Evolutionary conservation across 2,888 invertebrate genomes (phyloP).

Genomic region (Pomacea canaliculata): DNA sequence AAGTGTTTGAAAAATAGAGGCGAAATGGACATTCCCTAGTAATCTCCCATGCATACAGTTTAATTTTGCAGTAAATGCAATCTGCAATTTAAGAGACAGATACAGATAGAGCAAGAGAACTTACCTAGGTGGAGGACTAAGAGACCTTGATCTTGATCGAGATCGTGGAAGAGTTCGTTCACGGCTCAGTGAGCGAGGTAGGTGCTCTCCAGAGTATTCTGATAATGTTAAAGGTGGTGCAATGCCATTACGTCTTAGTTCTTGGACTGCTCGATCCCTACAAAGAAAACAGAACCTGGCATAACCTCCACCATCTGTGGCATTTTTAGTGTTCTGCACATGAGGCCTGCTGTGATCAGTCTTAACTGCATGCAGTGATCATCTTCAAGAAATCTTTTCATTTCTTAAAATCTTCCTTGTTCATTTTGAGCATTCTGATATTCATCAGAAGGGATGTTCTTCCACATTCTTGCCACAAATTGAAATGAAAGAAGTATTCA

Average conservation of each 20-base stretch:
- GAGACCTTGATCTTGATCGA: conserved; percentile 12
- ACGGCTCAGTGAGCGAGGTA: conserved; percentile 25
- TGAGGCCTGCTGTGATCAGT: not conserved
- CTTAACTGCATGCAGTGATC: too few relatives aligned
- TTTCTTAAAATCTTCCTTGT: too few relatives aligned
- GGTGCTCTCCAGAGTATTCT: conserved; percentile 31
- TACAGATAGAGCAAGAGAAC: not conserved
- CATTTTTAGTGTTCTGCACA: not conserved
- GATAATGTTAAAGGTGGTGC: conserved; percentile 57
- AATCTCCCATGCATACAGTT: too few relatives aligned
- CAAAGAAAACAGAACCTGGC: conserved; percentile 16
- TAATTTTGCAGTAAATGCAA: too few relatives aligned
- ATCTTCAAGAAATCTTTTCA: too few relatives aligned
- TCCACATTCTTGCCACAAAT: too few relatives aligned
- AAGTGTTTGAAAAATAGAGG: too few relatives aligned
- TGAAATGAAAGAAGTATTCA: too few relatives aligned
- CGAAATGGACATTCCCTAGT: too few relatives aligned
- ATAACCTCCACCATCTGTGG: not conserved
- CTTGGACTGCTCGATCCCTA: conserved; percentile 68
- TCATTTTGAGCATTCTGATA: too few relatives aligned
- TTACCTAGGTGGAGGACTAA: conserved; percentile 14
- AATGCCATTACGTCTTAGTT: conserved; percentile 64
- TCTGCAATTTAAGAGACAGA: too few relatives aligned
- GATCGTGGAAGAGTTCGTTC: conserved; percentile 25
- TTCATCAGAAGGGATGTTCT: too few relatives aligned